Evolutionary conservation across 2,888 invertebrate species (phyloP), one percentile per base, ranked within the genome.

Genomic region (Nyleta sp.): DNA sequence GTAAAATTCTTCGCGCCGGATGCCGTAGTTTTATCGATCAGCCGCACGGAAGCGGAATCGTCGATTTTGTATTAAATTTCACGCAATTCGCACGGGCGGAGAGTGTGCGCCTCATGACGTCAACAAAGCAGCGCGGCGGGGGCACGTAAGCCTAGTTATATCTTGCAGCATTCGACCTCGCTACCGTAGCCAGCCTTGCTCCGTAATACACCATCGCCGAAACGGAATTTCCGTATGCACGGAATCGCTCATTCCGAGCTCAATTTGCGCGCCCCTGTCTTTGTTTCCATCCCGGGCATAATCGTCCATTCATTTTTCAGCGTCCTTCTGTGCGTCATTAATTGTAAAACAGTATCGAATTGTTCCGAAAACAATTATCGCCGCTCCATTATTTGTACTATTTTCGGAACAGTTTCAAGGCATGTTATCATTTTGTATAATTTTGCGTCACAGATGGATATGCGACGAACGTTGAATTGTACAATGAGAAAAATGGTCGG

Each of bases 161-260:
- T 71, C 60, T 60, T 53, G 60, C 70, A 60, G 52, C 62, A 11
- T 52, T 52, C 62, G 71, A 62, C 71, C 71, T 72, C 71, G 71
- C 71, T 15, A 52, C 52, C 46, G 60, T 46, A 52, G 24, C 33
- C 50, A 70, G 42, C 70, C 59, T 70, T 46, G 50, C 42, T 57
- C 50, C 59, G 38, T 59, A 68, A 68, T 68, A 70, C 33, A 59
- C 70, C 70, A 70, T 70, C 59, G 44, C 28, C 48, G 67, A 55
- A 68, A 48, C 40, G 55, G 57, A 68, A 70, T 70, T 70, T 70
- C 59, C 55, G 55, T 28, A 10, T 52, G n/a, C 28, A 33, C 24
- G 17, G 28, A 62, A 50, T 40, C 40, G 31, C 11, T 31, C 50
- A 42, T 42, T 46, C 50, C 50, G 7, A 46, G 46, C 24, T 22